Percentiles rank a stretch among this genome's conserved stretches.
These are phyloP conservation scores for Ephialtes manifestator DNA, from an alignment of 2,888 invertebrate species.

Conservation along the genomic window DNA sequence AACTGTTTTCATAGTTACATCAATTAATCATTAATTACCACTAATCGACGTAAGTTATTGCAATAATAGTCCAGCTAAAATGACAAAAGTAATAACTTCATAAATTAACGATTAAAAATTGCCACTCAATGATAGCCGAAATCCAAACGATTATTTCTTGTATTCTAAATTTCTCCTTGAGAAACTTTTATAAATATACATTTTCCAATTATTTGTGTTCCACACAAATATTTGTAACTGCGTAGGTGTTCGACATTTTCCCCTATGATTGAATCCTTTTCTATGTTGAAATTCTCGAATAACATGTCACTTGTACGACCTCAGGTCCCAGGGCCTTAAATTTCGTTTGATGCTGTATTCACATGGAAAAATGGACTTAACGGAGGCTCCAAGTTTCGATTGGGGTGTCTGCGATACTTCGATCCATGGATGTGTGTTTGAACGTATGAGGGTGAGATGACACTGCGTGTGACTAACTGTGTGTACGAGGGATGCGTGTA, in stretches of 20 bases:
- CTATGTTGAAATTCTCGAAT: background rate
- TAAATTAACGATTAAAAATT: too few relatives aligned
- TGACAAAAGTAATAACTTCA: background rate
- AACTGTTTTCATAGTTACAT: too few relatives aligned
- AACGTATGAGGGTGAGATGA: conserved; percentile 38
- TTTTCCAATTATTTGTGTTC: background rate
- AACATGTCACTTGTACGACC: background rate
- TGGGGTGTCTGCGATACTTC: background rate
- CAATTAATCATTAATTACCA: too few relatives aligned
- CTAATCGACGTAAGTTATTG: too few relatives aligned
- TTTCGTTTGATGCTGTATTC: background rate
- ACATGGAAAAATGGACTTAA: background rate
- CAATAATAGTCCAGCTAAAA: too few relatives aligned
- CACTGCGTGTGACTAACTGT: conserved; percentile 43
- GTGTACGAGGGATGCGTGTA: conserved; percentile 53
- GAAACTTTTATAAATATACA: too few relatives aligned
- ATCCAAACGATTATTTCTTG: too few relatives aligned
- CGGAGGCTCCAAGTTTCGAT: background rate
- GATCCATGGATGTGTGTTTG: background rate
- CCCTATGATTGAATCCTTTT: conserved; percentile 1
- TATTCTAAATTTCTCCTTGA: background rate
- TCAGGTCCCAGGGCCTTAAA: background rate
- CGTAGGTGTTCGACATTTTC: background rate
- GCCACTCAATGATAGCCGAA: too few relatives aligned
- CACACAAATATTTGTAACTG: background rate